A percentile compares a stretch with the other conserved stretches of the same genome.
phyloP scores from a whole-genome alignment of 2,113 vertebrate species.

The Sula dactylatra region DNA sequence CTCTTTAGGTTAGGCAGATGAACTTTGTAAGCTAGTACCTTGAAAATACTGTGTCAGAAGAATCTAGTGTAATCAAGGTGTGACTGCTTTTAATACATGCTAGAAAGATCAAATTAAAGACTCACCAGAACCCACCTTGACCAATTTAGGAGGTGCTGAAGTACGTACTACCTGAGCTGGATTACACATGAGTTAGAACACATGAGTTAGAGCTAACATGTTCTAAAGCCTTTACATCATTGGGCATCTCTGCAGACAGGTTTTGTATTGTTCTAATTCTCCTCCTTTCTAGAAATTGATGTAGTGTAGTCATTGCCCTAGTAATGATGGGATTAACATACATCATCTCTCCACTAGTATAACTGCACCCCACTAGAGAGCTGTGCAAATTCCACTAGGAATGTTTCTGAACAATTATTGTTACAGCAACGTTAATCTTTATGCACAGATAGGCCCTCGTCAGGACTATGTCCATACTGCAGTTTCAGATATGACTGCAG shows the following conservation, averaged over 20 bases:
- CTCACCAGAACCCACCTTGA: background rate
- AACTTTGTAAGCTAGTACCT: background rate
- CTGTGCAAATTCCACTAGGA: background rate
- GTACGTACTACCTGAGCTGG: background rate
- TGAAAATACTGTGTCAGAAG: background rate
- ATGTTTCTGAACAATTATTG: background rate
- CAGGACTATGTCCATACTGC: background rate
- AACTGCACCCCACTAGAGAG: background rate
- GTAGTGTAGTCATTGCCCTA: background rate
- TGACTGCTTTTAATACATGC: background rate
- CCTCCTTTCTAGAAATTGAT: background rate
- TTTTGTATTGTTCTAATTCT: background rate
- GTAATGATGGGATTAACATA: background rate
- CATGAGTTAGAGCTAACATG: background rate
- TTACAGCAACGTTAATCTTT: background rate
- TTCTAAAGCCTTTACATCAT: background rate
- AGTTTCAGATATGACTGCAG: background rate
- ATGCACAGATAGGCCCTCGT: background rate
- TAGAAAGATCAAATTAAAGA: slow-evolving; percentile 7
- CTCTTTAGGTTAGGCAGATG: background rate
- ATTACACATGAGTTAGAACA: background rate
- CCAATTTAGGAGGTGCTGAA: background rate
- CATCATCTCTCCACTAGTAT: background rate
- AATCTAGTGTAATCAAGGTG: background rate
- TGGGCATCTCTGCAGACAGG: background rate